Evolutionary conservation across 2,888 invertebrate genomes (phyloP).

Genomic region (Eilema caniola): DNA sequence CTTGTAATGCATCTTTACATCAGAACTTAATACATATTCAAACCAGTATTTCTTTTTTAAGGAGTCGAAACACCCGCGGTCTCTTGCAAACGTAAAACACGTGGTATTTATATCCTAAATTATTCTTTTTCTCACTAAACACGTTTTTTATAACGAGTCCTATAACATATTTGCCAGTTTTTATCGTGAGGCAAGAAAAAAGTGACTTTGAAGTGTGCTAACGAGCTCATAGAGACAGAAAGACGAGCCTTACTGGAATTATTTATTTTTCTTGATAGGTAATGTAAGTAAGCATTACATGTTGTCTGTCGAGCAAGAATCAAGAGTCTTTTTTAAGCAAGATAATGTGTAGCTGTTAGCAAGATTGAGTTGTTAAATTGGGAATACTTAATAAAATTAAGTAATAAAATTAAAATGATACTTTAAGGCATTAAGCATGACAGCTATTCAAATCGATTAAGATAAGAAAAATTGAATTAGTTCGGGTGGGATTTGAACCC

Average conservation of each 20-base stretch:
- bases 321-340: too few species aligned
- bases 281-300: neutral
- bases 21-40: too few species aligned
- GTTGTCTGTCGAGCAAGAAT: neutral
- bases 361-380: neutral
- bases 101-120: slow-evolving; percentile 1
- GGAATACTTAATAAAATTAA: too few species aligned
- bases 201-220: slow-evolving; percentile 30
- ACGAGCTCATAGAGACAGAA: slow-evolving; percentile 22
- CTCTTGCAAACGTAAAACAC: neutral
- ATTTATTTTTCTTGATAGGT: neutral
- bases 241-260: neutral
- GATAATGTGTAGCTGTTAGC: neutral
- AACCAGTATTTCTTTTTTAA: too few species aligned
- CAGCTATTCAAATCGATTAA: too few species aligned
- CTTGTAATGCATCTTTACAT: too few species aligned
- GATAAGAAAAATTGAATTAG: too few species aligned
- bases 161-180: slow-evolving; percentile 24
- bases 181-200: slow-evolving; percentile 22
- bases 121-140: slow-evolving; percentile 26
- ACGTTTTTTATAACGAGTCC: slow-evolving; percentile 31
- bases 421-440: too few species aligned
- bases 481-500: too few species aligned
- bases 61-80: neutral
- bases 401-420: too few species aligned